phyloP scores from a whole-genome alignment of 2,888 invertebrate species.

The Caenorhabditis wallacei region DNA sequence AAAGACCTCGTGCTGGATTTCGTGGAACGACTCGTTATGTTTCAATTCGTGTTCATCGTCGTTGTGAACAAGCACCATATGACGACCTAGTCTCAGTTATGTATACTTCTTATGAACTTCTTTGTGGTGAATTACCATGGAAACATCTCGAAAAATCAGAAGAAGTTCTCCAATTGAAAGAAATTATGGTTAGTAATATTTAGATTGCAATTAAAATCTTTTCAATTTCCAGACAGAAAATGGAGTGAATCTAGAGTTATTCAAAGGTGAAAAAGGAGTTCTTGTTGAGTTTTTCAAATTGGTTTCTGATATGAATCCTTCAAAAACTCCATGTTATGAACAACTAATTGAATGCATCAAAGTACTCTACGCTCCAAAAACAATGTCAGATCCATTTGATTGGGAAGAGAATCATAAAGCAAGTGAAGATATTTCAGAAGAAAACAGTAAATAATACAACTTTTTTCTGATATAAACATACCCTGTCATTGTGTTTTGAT shows the following conservation, averaged over 20 bases:
- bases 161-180: conserved; percentile 71
- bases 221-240: conserved; percentile 24
- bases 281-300: conserved; percentile 44
- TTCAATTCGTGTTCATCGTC: conserved; percentile 71
- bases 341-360: conserved; percentile 52
- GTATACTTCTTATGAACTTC: conserved; percentile 65
- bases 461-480: not conserved
- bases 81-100: conserved; percentile 72
- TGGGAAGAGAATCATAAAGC: conserved; percentile 61
- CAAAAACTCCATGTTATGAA: conserved; percentile 38
- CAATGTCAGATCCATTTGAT: conserved; percentile 35
- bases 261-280: conserved; percentile 18
- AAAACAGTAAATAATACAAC: conserved; percentile 13
- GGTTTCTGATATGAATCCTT: conserved; percentile 38
- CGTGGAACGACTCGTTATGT: conserved; percentile 79
- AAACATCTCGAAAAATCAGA: conserved; percentile 60
- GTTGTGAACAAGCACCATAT: conserved; percentile 63
- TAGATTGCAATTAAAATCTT: not conserved
- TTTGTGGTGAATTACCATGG: conserved; percentile 63
- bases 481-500: conserved; percentile 38
- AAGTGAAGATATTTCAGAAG: conserved; percentile 28
- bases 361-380: conserved; percentile 33
- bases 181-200: conserved; percentile 55
- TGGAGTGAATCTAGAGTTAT: conserved; percentile 44
- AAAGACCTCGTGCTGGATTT: conserved; percentile 68